phyloP scores from a whole-genome alignment of 1,140 invertebrate genomes.

The Rhynchophorus ferrugineus region DNA sequence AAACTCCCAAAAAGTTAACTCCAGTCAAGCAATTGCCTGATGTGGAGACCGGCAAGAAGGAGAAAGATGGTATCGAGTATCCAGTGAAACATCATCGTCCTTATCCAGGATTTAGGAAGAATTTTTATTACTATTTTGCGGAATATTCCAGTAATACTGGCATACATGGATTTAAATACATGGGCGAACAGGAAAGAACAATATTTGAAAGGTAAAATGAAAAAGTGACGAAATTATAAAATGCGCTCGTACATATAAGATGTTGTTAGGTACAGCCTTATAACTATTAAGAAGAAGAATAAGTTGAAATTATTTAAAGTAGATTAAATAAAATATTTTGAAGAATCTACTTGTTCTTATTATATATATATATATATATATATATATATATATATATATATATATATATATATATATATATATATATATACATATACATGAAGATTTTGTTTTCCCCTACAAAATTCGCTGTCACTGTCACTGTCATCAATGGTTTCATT shows the following conservation, averaged over 20 bases:
- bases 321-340: not conserved
- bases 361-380: too few species aligned
- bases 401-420: too few species aligned
- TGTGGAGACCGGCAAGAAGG: not conserved
- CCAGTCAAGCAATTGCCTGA: not conserved
- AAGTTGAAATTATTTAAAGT: not conserved
- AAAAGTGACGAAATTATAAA: conserved; percentile 28
- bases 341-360: not conserved
- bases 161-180: conserved; percentile 45
- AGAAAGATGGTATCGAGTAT: not conserved
- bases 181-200: conserved; percentile 39
- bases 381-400: too few species aligned
- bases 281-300: not conserved
- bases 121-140: conserved; percentile 30
- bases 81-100: conserved; percentile 22
- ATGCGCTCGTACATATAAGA: too few species aligned
- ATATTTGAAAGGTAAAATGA: conserved; percentile 37
- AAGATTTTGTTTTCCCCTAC: too few species aligned
- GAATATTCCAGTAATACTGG: conserved; percentile 44
- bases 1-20: not conserved
- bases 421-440: too few species aligned
- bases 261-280: too few species aligned
- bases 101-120: conserved; percentile 31
- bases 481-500: too few species aligned
- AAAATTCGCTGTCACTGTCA: too few species aligned